These are phyloP conservation scores for Calyptomena viridis DNA, from an alignment of 2,113 vertebrate genomes.

Conservation along the genomic window DNA sequence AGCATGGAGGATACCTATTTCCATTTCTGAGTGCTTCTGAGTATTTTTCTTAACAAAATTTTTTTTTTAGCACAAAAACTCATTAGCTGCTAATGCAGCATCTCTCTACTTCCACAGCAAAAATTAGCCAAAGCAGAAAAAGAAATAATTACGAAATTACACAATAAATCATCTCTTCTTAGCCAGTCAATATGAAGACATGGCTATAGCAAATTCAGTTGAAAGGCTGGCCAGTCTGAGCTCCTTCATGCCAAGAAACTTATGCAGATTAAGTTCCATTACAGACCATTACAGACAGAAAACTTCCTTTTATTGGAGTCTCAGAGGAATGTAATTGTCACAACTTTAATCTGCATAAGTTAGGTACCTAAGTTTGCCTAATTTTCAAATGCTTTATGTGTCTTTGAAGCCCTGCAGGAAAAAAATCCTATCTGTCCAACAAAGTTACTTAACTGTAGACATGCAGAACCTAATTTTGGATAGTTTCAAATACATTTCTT, in stretches of 20 bases:
- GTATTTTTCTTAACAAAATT: not conserved
- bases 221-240: not conserved
- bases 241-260: not conserved
- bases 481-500: not conserved
- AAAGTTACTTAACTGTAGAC: not conserved
- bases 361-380: not conserved
- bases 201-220: not conserved
- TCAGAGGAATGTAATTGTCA: no score
- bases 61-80: not conserved
- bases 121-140: not conserved
- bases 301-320: no score
- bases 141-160: not conserved
- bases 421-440: not conserved
- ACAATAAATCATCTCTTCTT: not conserved
- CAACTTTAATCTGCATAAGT: no score
- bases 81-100: not conserved
- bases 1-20: not conserved
- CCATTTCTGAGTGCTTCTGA: not conserved
- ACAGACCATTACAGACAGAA: no score
- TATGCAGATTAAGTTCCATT: no score
- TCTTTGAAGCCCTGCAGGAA: not conserved
- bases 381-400: not conserved
- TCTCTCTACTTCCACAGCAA: not conserved
- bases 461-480: not conserved
- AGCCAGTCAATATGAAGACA: not conserved